A percentile compares a stretch with the other conserved stretches of the same genome.
Conservation (phyloP, 1,140 invertebrate species). For the Pachypeltis micranthus region DNA sequence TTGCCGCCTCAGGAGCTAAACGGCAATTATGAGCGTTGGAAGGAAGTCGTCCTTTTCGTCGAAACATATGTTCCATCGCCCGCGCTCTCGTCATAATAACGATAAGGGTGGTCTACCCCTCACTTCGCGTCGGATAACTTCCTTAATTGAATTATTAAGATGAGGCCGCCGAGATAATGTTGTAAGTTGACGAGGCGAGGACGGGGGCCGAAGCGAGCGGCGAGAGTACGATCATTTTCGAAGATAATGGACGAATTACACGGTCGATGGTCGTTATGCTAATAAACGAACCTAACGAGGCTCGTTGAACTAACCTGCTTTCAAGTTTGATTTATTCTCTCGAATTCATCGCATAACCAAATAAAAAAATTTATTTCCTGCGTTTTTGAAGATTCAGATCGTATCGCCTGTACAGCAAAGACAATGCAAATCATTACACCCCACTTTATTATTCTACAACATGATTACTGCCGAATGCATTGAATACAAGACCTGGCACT, state of each 20-base stretch:
- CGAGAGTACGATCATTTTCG: neutral
- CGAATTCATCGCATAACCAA: no score
- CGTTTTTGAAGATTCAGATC: no score
- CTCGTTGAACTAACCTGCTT: no score
- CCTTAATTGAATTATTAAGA: neutral
- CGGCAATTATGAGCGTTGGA: neutral
- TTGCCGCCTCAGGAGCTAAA: neutral
- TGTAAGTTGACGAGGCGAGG: neutral
- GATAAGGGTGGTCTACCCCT: neutral
- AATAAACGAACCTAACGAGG: neutral
- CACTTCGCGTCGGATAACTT: neutral
- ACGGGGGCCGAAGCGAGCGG: neutral
- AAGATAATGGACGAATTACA: neutral
- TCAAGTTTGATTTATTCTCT: no score
- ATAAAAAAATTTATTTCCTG: no score
- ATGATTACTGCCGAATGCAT: no score
- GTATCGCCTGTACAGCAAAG: no score
- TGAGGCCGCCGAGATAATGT: neutral
- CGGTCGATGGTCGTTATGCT: neutral
- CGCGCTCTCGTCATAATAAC: neutral
- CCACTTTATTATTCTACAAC: no score
- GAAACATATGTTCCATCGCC: neutral
- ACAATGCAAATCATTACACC: no score
- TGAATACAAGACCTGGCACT: no score
- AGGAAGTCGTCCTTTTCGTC: neutral